Evolutionary conservation across 2,888 invertebrate species (phyloP).

Genomic region (Liposcelis brunnea): DNA sequence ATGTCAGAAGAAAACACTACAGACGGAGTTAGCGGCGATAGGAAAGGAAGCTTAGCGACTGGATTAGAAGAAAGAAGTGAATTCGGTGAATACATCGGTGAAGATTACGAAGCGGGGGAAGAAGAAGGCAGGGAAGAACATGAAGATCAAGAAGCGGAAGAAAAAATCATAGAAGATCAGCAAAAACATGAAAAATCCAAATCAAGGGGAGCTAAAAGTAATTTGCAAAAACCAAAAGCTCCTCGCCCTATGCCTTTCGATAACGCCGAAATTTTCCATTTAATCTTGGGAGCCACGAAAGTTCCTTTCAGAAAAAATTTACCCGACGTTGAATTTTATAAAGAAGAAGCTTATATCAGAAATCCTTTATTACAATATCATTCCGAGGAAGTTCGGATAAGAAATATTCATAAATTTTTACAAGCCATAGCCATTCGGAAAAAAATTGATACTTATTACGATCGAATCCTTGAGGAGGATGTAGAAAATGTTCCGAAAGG

Average conservation of each 20-base stretch:
- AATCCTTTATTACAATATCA: background rate
- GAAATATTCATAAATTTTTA: background rate
- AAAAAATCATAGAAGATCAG: background rate
- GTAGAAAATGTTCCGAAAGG: background rate
- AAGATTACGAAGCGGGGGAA: background rate
- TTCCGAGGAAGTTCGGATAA: background rate
- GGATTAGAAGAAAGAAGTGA: background rate
- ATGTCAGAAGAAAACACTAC: too few relatives aligned
- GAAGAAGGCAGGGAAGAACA: background rate
- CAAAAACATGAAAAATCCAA: background rate
- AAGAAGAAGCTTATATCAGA: background rate
- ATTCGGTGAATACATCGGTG: background rate
- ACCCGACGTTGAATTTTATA: background rate
- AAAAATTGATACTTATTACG: slow-evolving; percentile 1
- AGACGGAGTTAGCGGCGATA: too few relatives aligned
- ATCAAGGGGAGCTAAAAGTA: too few relatives aligned
- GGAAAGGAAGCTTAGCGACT: background rate
- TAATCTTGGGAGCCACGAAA: background rate
- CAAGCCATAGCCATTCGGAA: background rate
- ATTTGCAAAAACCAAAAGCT: too few relatives aligned
- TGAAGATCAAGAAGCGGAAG: background rate
- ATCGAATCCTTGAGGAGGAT: background rate
- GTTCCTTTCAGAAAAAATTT: background rate
- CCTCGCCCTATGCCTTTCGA: background rate
- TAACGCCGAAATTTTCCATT: background rate